Conservation (phyloP, 2,113 vertebrate species). For the Brachionichthys hirsutus region DNA sequence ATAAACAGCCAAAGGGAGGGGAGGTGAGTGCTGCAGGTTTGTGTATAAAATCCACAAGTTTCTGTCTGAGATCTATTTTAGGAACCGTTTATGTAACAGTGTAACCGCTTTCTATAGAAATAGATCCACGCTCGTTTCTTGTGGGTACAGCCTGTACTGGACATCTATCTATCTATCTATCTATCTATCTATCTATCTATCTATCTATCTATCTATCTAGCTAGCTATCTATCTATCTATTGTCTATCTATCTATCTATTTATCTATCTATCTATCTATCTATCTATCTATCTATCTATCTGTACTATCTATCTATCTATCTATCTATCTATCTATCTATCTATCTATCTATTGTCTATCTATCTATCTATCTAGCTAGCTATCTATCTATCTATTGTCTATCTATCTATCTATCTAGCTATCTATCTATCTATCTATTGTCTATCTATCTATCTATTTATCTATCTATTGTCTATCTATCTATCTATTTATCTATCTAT, state of each 20-base stretch:
- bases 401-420: no score
- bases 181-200: no score
- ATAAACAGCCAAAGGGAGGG: constrained; percentile 46
- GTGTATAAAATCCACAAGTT: not conserved
- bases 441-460: no score
- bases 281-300: not conserved
- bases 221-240: not conserved
- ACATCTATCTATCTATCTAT: no score
- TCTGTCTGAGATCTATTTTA: not conserved
- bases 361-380: not conserved
- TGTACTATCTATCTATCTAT: not conserved
- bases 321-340: no score
- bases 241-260: not conserved
- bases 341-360: no score
- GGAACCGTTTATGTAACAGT: not conserved
- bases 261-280: no score
- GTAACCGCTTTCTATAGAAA: not conserved
- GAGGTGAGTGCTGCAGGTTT: constrained; percentile 15
- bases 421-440: no score
- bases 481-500: no score
- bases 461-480: no score
- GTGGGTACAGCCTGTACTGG: no score
- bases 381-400: not conserved
- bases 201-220: not conserved
- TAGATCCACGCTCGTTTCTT: not conserved